Percentiles rank a stretch among this genome's conserved stretches.
These are phyloP conservation scores for Brachionus koreanus DNA, from an alignment of 1,140 invertebrate genomes.

Conservation along the genomic window DNA sequence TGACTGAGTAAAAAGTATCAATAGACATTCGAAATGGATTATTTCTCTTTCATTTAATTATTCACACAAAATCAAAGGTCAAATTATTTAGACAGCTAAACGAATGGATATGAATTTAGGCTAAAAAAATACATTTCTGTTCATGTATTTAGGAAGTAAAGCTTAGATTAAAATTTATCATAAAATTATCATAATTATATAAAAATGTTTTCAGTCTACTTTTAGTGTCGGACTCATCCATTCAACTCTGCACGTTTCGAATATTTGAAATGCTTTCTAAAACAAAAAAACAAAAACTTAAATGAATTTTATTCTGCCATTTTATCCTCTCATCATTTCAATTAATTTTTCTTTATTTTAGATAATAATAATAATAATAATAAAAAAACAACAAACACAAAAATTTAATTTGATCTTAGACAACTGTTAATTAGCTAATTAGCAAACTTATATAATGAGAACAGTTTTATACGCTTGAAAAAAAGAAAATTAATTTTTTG, in stretches of 20 bases:
- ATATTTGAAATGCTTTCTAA: background rate
- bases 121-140: too few relatives aligned
- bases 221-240: background rate
- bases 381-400: background rate
- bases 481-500: background rate
- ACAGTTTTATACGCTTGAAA: background rate
- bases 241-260: background rate
- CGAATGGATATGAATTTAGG: background rate
- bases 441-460: background rate
- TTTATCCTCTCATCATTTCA: background rate
- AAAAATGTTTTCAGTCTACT: background rate
- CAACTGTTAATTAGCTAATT: slow-evolving; percentile 39
- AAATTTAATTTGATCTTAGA: background rate
- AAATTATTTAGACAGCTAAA: background rate
- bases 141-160: background rate
- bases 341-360: background rate
- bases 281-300: background rate
- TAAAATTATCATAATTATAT: background rate
- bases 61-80: background rate
- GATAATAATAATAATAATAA: background rate
- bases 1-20: background rate
- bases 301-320: slow-evolving; percentile 24
- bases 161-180: background rate
- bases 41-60: background rate
- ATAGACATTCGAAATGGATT: background rate